A percentile compares a stretch with the other conserved stretches of the same genome.
phyloP scores from a whole-genome alignment of 1,140 invertebrate genomes.

The Epicauta chinensis region DNA sequence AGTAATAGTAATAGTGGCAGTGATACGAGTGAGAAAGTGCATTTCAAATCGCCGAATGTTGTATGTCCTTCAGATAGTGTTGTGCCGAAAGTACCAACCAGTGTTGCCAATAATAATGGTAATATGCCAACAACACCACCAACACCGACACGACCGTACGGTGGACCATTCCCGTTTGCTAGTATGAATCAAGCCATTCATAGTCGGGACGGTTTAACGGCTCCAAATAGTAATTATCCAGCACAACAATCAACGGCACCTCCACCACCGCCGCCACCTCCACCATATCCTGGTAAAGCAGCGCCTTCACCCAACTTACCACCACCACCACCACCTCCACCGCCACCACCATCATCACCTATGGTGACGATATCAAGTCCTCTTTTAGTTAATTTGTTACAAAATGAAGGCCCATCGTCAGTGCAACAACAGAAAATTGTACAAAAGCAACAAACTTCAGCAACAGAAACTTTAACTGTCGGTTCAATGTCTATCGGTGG shows the following conservation, averaged over 20 bases:
- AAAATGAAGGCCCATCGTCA: conserved; percentile 62
- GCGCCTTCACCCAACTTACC: conserved; percentile 22
- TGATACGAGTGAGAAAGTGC: conserved; percentile 35
- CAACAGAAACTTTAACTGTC: neutral
- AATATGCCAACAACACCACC: conserved; percentile 41
- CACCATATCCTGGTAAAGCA: conserved; percentile 45
- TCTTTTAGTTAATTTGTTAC: conserved; percentile 83
- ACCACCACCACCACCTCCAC: conserved; percentile 39
- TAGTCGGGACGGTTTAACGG: conserved; percentile 37
- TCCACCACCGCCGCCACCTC: conserved; percentile 39
- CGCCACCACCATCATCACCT: conserved; percentile 42
- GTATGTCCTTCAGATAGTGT: conserved; percentile 73
- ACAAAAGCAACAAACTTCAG: conserved; percentile 12
- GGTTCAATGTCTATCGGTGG: conserved; percentile 3
- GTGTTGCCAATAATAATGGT: conserved; percentile 54
- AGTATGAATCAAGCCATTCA: conserved; percentile 82
- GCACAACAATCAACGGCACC: conserved; percentile 28
- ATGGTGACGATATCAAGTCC: conserved; percentile 75
- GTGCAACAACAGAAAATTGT: conserved; percentile 5
- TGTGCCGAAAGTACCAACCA: conserved; percentile 44
- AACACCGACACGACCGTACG: conserved; percentile 46
- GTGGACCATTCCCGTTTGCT: conserved; percentile 73
- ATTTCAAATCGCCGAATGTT: conserved; percentile 76
- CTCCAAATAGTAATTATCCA: neutral
- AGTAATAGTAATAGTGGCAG: neutral